Evolutionary conservation across 2,797 vertebrate species (phyloP).

Genomic region (Sebastes hubbsi): DNA sequence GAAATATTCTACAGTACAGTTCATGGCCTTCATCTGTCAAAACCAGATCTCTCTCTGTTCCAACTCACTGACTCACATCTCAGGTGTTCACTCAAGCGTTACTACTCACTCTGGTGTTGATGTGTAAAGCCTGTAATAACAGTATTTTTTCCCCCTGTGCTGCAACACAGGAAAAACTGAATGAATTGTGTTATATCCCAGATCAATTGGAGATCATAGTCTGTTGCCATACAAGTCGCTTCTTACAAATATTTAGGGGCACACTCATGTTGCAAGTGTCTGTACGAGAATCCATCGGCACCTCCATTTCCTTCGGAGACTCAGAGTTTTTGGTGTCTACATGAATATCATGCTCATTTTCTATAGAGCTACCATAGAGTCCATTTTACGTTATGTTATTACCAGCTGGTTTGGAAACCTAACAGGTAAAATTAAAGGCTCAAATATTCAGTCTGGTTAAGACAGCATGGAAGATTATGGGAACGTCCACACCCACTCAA

Average conservation of each 20-base stretch:
- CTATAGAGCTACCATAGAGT: background rate
- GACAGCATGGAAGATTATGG: background rate
- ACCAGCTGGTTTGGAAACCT: no score
- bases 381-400: background rate
- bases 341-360: background rate
- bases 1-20: constrained; percentile 11
- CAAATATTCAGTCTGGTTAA: background rate
- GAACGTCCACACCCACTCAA: no score
- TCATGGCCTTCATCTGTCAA: constrained; percentile 48
- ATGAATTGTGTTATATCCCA: no score
- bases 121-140: constrained; percentile 18
- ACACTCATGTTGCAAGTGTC: no score
- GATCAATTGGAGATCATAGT: no score
- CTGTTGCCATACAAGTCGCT: no score
- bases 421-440: no score
- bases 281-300: no score
- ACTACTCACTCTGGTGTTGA: background rate
- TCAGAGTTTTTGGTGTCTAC: background rate
- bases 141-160: constrained; percentile 13
- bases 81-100: constrained; percentile 28
- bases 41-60: constrained; percentile 26
- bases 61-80: constrained; percentile 35
- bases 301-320: no score
- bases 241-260: no score
- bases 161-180: constrained; percentile 5